Base-by-base conservation (phyloP, 2,888 invertebrate genomes). In the Prosopocoilus inquinatus region DNA sequence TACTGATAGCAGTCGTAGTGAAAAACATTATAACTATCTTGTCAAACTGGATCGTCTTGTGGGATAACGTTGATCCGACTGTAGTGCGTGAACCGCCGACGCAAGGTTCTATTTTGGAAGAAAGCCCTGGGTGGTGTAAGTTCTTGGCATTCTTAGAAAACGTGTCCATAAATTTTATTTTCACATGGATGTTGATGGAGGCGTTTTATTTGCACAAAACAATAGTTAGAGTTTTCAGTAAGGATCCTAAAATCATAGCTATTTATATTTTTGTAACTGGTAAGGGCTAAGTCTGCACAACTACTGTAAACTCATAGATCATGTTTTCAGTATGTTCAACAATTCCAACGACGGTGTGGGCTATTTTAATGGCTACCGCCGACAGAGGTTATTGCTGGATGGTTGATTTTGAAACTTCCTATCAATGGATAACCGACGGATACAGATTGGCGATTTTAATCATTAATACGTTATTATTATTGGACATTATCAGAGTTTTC, bases 111-210 rank as follows among this genome's bases (percentile, higher is more conserved):
- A 76, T 79, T 1, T 79, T 87, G 80, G 74, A 77, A 0, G 64
- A 69, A 0, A 82, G 86, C 63, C 74, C 80, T 0, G 65, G 79
- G 0, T 75, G 76, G 8, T 87, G 87, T 63, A 78, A 82, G 45
- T 58, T 81, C 9, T 72, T 87, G 9, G 81, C 84, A 0, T 76
- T 82, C 44, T 73, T 82, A 1, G 84, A 84, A 60, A 80, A 81
- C 41, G 66, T 80, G 1, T 78, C 83, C 0, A 80, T 79, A 3
- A 85, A 84, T 65, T 76, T 78, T 0, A 86, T 88, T 43, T 89
- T 87, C 67, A 80, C 84, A 2, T 86, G 85, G 70, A 89, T 89
- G 88, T 74, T 88, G 44, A 76, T 84, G 1, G 86, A 87, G 67
- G 87, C 84, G 0, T 74, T 84, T 35, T 86, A 84, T 68, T 70